Conservation (phyloP, 2,797 vertebrate species). For the Peromyscus aztecus region DNA sequence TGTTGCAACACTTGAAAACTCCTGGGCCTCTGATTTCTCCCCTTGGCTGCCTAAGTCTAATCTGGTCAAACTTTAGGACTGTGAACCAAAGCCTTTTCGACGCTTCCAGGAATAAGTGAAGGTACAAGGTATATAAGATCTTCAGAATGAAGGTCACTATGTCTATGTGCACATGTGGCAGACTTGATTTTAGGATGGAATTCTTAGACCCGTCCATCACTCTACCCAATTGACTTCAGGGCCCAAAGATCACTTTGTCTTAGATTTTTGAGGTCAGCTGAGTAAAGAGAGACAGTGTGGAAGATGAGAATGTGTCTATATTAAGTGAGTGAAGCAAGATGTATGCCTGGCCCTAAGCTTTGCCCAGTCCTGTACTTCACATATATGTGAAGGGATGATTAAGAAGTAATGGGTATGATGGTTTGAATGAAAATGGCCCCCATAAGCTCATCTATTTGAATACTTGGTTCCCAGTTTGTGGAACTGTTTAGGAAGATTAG, state of each 20-base stretch:
- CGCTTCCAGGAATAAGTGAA: conserved; percentile 40
- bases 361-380: neutral
- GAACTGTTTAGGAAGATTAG: neutral
- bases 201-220: conserved; percentile 41
- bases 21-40: conserved; percentile 33
- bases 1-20: conserved; percentile 36
- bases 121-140: neutral
- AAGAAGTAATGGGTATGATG: neutral
- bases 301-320: neutral
- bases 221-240: conserved; percentile 21
- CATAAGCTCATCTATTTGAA: neutral
- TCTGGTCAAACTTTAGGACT: conserved; percentile 59
- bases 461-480: neutral
- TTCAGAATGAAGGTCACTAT: conserved; percentile 56
- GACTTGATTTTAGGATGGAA: conserved; percentile 45
- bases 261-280: conserved; percentile 21
- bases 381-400: neutral
- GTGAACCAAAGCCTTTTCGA: conserved; percentile 49
- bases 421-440: neutral
- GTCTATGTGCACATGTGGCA: neutral
- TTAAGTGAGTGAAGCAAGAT: neutral
- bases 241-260: conserved; percentile 26
- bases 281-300: neutral
- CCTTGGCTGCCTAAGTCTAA: conserved; percentile 16
- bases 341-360: neutral